These are phyloP conservation scores for Octonoba sinensis DNA, from an alignment of 2,888 invertebrate species.

Conservation along the genomic window DNA sequence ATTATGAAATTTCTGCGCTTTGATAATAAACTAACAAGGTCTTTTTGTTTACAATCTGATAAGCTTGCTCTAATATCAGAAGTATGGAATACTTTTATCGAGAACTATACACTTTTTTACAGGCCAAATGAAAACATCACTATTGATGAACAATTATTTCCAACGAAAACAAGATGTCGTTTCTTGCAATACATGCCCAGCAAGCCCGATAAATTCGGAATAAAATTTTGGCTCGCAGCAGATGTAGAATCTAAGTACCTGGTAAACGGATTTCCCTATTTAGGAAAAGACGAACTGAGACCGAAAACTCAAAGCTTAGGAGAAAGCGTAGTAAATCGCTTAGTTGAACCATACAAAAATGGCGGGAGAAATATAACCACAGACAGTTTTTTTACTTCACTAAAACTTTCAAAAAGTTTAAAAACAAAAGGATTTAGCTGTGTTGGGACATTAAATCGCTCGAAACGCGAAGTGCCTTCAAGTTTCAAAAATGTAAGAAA, in stretches of 20 bases:
- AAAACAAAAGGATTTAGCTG: neutral
- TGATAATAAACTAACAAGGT: neutral
- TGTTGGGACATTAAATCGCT: constrained; percentile 8
- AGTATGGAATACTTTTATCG: neutral
- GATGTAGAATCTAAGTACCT: constrained; percentile 21
- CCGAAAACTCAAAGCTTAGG: neutral
- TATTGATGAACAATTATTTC: constrained; percentile 12
- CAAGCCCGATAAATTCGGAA: constrained; percentile 20
- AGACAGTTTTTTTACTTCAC: constrained; percentile 14
- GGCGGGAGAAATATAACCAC: constrained; percentile 4
- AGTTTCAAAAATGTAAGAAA: constrained; percentile 12
- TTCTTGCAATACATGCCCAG: constrained; percentile 20
- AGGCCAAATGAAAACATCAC: neutral
- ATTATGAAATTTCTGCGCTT: constrained; percentile 3
- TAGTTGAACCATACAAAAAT: constrained; percentile 11
- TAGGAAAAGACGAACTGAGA: constrained; percentile 9
- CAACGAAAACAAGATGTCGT: constrained; percentile 4
- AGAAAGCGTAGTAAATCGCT: constrained; percentile 1
- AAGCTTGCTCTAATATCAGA: constrained; percentile 5
- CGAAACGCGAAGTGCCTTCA: neutral
- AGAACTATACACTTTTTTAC: constrained; percentile 5
- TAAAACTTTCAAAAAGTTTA: neutral
- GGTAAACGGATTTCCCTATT: constrained; percentile 23
- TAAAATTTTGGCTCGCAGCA: constrained; percentile 23
- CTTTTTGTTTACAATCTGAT: neutral